A percentile compares a stretch with the other conserved stretches of the same genome.
phyloP scores from a whole-genome alignment of 2,797 vertebrate species.

The Lemur catta region DNA sequence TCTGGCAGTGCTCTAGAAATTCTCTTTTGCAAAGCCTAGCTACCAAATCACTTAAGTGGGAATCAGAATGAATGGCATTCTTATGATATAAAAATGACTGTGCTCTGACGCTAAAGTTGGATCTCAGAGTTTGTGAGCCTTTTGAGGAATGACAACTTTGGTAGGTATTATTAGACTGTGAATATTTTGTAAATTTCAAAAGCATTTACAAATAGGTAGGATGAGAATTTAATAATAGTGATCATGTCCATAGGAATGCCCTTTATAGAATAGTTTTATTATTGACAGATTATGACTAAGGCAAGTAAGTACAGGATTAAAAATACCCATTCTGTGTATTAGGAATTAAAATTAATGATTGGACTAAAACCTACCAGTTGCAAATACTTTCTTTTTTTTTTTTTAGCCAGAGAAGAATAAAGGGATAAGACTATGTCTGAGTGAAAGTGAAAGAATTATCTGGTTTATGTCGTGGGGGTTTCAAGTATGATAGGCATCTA shows the following conservation, averaged over 20 bases:
- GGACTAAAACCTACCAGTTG: slow-evolving; percentile 26
- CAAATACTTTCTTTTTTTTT: not conserved
- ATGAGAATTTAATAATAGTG: not conserved
- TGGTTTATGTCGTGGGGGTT: not conserved
- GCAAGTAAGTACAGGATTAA: not conserved
- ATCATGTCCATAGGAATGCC: not conserved
- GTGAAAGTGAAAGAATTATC: slow-evolving; percentile 32
- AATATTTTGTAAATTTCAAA: slow-evolving; percentile 9
- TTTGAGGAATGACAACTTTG: slow-evolving; percentile 62
- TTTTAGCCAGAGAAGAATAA: not conserved
- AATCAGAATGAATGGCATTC: slow-evolving; percentile 61
- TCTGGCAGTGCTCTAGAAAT: not conserved
- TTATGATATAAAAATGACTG: slow-evolving; percentile 41
- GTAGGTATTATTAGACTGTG: not conserved
- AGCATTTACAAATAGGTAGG: not conserved
- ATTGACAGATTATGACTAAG: not conserved
- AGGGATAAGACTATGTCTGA: slow-evolving; percentile 18
- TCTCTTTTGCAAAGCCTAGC: slow-evolving; percentile 63
- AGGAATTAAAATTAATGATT: slow-evolving; percentile 29
- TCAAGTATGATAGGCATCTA: not conserved
- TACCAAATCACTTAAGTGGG: slow-evolving; percentile 75
- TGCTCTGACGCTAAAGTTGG: slow-evolving; percentile 65
- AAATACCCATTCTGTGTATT: not conserved
- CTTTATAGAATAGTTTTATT: not conserved
- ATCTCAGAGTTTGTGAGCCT: slow-evolving; percentile 3